Evolutionary conservation across 2,797 vertebrate genomes (phyloP), one percentile per base, ranked within the genome.

Genomic region (Salarias fasciatus): DNA sequence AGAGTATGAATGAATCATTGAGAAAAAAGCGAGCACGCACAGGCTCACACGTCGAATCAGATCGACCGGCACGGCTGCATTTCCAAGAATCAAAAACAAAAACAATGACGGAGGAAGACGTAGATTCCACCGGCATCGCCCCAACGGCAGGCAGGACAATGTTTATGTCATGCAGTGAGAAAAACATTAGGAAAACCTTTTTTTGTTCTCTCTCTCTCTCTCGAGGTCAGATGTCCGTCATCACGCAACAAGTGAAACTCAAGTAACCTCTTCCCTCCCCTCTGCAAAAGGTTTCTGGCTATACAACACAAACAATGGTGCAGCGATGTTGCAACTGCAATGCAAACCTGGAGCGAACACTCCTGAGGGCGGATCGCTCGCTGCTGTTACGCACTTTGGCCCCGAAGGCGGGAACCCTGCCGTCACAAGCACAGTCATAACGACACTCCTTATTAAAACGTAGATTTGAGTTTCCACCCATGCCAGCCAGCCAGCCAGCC

Each of bases 1-100:
- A 13, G 12, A 37, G 68, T 54, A 55, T 80, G 72, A 88, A 85
- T 88, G 75, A 92, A 72, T 88, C 79, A 86, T 72, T 78, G 63
- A 78, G 57, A 83, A 70, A 77, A 76, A 75, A 63, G 24, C 18
- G 18, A 24, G 18, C 18, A 24, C 18, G 24, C 18, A 3, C 18
- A 2, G 2, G 18, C 18, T 24, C 3, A 24, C 18, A 24, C 8
- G 77, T 81, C 75, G 79, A 69, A 82, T 86, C 61, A 75, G 73
- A 48, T 81, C 51, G 51, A 68, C 69, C 69, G 72, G 53, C 52
- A 69, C 11, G 4, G 59, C 37, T 43, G 52, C 43, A 45, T 44
- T 69, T 75, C 62, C 67, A 67, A 61, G 68, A 84, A 86, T 84
- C 69, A 69, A 74, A 66, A 10, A 49, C 63, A 54, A 65, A 55